Base-by-base conservation (phyloP, 1,140 invertebrate species). In the Amyelois transitella region DNA sequence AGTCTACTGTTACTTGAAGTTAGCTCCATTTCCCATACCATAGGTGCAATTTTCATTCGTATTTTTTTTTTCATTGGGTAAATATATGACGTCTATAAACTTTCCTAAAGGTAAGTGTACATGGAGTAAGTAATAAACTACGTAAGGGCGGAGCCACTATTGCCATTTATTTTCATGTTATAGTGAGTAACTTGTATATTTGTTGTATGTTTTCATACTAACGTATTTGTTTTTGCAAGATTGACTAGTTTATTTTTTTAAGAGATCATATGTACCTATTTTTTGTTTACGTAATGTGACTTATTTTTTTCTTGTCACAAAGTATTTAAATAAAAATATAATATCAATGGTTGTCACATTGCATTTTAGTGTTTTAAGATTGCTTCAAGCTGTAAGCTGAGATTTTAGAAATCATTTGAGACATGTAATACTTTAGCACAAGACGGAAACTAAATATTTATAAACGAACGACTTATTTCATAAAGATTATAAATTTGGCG, bases 331-430 rank as follows among this genome's bases (percentile, higher is more conserved):
- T 32, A 32, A 2, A 32, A 32, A 32, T 32, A 32, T 32, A 10
- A 12, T 32, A 32, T 20, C n/a, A 61, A 64, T 43, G 55, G 55
- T 66, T 64, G 63, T 66, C 69, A 69, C 55, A 65, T 69, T 69
- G 38, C 56, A 62, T 63, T 62, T 32, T 74, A 74, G 66, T 66
- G 63, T 32, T 60, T 71, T 70, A 70, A 65, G 64, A 62, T 62
- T 53, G 51, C 53, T 59, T 24, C 62, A 62, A 69, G 70, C 69
- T 76, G 28, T 44, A 62, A 67, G 68, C 66, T 72, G 68, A 57
- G 28, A 32, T 10, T 24, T 5, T 24, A 24, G 10, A 12, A 10
- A 32, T 32, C 28, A 32, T 2, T 10, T 6, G 4, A 10, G 7
- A 10, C 10, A 32, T 10, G 10, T 2, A 5, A 24, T 32, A 32